These are phyloP conservation scores for Cephalopterus ornatus DNA, from an alignment of 2,113 vertebrate genomes.

Conservation along the genomic window DNA sequence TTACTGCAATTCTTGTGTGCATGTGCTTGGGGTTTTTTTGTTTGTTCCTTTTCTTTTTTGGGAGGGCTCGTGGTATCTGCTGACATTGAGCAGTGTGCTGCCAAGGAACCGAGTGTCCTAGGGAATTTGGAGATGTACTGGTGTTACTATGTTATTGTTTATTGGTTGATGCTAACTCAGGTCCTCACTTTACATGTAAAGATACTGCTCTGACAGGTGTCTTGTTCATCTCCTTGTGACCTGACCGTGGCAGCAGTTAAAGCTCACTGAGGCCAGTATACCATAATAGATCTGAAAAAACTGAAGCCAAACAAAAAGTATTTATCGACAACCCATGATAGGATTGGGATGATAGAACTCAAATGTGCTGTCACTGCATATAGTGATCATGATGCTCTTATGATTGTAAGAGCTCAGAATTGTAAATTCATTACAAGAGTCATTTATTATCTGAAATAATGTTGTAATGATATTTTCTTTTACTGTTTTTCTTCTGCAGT, in stretches of 20 bases:
- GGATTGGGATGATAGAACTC: background rate
- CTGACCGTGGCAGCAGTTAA: background rate
- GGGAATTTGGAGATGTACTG: background rate
- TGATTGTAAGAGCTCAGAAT: background rate
- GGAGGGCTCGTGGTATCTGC: background rate
- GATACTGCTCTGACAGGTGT: background rate
- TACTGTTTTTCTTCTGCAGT: background rate
- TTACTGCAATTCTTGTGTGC: accelerated
- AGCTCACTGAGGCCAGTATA: background rate
- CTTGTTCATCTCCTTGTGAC: background rate
- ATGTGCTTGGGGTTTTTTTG: background rate
- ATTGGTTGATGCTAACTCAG: background rate
- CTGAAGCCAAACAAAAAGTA: background rate
- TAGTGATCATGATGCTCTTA: too few relatives aligned
- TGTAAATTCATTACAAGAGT: background rate
- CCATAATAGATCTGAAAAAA: background rate
- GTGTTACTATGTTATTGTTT: background rate
- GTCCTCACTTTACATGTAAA: background rate
- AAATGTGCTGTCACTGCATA: background rate
- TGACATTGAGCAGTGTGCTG: background rate
- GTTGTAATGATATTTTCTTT: background rate
- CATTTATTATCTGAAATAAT: background rate
- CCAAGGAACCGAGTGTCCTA: background rate
- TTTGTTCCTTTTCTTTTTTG: background rate
- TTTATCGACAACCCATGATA: background rate